Conservation (phyloP, 2,797 vertebrate genomes). For the Chaetophractus vellerosus region DNA sequence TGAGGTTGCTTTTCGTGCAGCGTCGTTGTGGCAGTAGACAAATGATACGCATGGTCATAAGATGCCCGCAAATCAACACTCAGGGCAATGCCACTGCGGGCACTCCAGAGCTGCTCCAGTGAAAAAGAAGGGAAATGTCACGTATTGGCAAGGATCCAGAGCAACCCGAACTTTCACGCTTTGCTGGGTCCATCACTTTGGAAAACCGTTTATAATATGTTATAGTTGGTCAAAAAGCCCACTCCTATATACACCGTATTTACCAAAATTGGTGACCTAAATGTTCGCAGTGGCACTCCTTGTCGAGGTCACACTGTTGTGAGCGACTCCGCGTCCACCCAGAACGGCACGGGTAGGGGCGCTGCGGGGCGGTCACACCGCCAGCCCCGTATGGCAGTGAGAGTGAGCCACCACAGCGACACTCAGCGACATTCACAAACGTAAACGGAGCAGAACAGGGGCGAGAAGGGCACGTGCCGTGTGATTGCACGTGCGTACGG, state of each 20-base stretch:
- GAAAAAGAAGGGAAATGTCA: background rate
- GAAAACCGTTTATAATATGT: background rate
- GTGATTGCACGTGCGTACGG: background rate
- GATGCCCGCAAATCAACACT: slow-evolving; percentile 20
- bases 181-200: background rate
- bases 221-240: background rate
- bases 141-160: background rate
- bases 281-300: background rate
- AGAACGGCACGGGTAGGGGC: background rate
- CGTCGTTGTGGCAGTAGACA: background rate
- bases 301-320: background rate
- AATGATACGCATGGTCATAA: background rate
- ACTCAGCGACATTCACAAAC: background rate
- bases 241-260: background rate
- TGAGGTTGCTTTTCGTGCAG: slow-evolving; percentile 29
- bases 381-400: background rate
- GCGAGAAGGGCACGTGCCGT: background rate
- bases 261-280: background rate
- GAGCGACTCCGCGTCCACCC: background rate
- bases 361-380: background rate
- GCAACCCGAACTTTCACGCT: background rate
- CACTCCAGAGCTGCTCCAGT: slow-evolving; percentile 14
- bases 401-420: background rate
- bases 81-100: background rate
- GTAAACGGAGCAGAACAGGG: background rate